These are phyloP conservation scores for Nasonovia ribisnigri DNA, from an alignment of 2,888 invertebrate species.

Conservation along the genomic window DNA sequence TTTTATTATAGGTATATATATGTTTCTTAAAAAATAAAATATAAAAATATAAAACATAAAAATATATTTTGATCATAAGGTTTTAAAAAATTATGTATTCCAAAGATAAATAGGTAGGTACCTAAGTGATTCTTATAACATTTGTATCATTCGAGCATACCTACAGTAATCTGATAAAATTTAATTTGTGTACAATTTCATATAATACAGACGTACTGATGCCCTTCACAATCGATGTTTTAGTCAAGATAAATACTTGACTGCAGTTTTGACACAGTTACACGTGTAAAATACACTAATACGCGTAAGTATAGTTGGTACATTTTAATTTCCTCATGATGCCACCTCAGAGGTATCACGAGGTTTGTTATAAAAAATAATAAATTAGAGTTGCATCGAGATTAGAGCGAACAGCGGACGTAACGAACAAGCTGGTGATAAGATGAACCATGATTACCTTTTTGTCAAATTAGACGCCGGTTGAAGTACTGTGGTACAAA, in stretches of 20 bases:
- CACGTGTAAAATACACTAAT: background rate
- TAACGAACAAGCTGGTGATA: background rate
- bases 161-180: background rate
- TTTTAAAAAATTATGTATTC: background rate
- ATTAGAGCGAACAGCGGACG: background rate
- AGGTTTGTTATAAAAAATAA: background rate
- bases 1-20: background rate
- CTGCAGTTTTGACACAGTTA: background rate
- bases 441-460: background rate
- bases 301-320: background rate
- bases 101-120: background rate
- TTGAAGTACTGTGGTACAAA: background rate
- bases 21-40: background rate
- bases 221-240: background rate
- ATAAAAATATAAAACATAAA: background rate
- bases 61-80: background rate
- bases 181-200: background rate
- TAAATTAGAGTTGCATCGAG: background rate
- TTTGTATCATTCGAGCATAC: background rate
- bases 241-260: background rate
- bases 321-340: background rate
- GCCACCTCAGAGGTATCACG: background rate
- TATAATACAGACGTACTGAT: background rate
- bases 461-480: background rate
- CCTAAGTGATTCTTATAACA: background rate